A percentile compares a stretch with the other conserved stretches of the same genome.
phyloP scores from a whole-genome alignment of 35 echinoderm and acorn worm genomes.

The Ophiothrix spiculata region DNA sequence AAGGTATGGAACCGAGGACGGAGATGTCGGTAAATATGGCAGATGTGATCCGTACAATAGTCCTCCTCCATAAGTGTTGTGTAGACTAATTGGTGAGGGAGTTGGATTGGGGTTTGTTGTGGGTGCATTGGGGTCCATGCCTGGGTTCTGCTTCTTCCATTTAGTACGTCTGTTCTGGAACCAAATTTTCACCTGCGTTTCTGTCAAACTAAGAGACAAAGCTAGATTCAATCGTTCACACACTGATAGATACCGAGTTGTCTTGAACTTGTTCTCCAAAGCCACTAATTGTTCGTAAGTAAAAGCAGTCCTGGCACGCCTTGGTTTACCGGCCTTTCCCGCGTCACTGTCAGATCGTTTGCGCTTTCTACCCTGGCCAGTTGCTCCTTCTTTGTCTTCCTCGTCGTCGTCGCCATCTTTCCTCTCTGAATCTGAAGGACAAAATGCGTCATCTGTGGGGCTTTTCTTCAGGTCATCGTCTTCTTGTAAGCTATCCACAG shows the following conservation, averaged over 20 bases:
- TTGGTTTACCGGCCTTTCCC: conserved; percentile 78
- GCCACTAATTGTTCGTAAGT: conserved; percentile 98
- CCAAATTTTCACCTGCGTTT: conserved; percentile 99
- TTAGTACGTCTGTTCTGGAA: conserved; percentile 98
- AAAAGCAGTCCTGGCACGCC: conserved; percentile 89
- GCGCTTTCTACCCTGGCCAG: conserved; percentile 51
- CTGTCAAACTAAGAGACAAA: conserved; percentile 85
- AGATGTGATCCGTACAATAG: conserved; percentile 62
- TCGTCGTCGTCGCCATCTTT: conserved; percentile 49
- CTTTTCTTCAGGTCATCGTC: conserved; percentile 1
- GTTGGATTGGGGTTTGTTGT: conserved; percentile 55
- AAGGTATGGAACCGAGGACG: conserved; percentile 43
- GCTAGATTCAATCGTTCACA: conserved; percentile 95
- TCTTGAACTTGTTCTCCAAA: conserved; percentile 97
- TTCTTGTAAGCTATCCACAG: neutral
- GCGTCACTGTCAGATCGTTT: conserved; percentile 68
- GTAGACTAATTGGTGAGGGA: conserved; percentile 29
- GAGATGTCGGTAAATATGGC: conserved; percentile 40
- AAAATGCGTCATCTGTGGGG: neutral
- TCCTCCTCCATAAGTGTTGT: conserved; percentile 46
- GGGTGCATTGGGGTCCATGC: conserved; percentile 98
- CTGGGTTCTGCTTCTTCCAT: conserved; percentile 99
- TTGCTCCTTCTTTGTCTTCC: conserved; percentile 40
- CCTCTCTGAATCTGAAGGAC: conserved; percentile 14
- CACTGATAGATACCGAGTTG: conserved; percentile 87